Evolutionary conservation across 2,888 invertebrate genomes (phyloP), one percentile per base, ranked within the genome.

Genomic region (Fragum fragum): DNA sequence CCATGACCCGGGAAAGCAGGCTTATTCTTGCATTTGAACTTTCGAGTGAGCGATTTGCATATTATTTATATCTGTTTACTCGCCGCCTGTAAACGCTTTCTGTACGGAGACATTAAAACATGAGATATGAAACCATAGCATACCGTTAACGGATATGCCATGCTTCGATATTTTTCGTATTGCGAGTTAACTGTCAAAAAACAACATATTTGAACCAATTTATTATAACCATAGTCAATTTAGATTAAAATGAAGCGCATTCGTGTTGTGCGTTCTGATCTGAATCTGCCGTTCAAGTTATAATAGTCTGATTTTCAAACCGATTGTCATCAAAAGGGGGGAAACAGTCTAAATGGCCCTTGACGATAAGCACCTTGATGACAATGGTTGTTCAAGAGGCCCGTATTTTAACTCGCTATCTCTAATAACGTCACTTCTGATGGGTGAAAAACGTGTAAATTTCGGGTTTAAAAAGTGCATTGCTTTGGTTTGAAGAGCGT

Each of bases 1-100:
- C 32, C 52, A 52, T 82, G 76, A 82, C 78, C 83, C 57, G 53
- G 68, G 66, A 61, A 57, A 76, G 68, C 84, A 69, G 59, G 81
- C 81, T 81, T 84, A 76, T 84, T 84, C 84, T 79, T 81, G 76
- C 76, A 84, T 76, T 84, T 84, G 84, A 84, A 61, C 84, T 63
- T 52, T 57, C 39, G 11, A 68, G 39, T 57, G 75, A 71, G 59
- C 72, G 74, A 85, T 85, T 85, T 81, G 81, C 73, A 85, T 85
- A 79, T 72, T 79, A 79, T 85, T 85, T 85, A 85, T 85, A 63
- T 61, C n/a, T 85, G 76, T 81, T 81, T 85, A 42, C 77, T 77
- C 57, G 59, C 47, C 69, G 63, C 32, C 53, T 53, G 59, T 68
- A 66, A 83, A 73, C 73, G 14, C n/a, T 47, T 47, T 36, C 32